phyloP scores from a whole-genome alignment of 1,140 invertebrate genomes.

The Capitella teleta region DNA sequence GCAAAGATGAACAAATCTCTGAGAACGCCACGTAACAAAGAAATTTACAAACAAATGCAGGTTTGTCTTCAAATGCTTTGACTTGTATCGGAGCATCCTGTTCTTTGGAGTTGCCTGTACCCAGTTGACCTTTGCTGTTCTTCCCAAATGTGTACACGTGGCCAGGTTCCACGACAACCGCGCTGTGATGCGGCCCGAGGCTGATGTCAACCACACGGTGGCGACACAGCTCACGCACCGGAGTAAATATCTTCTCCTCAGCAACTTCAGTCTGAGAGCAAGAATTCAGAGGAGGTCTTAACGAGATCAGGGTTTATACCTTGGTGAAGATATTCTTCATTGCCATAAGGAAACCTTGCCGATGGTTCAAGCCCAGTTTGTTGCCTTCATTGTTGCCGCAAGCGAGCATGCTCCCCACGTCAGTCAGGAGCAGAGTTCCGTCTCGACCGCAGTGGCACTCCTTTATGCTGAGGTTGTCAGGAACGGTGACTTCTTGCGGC shows the following conservation, averaged over 20 bases:
- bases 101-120: slow-evolving; percentile 42
- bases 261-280: slow-evolving; percentile 31
- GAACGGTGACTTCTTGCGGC: neutral
- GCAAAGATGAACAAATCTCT: slow-evolving; percentile 13
- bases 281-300: neutral
- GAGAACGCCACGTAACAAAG: neutral
- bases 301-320: slow-evolving; percentile 14
- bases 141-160: slow-evolving; percentile 56
- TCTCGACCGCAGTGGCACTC: slow-evolving; percentile 54
- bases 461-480: slow-evolving; percentile 20
- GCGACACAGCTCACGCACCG: slow-evolving; percentile 36
- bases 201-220: slow-evolving; percentile 45
- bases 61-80: slow-evolving; percentile 45
- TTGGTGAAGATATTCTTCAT: slow-evolving; percentile 42
- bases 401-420: slow-evolving; percentile 52
- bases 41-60: slow-evolving; percentile 44
- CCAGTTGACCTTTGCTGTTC: slow-evolving; percentile 52
- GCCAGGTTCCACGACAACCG: slow-evolving; percentile 55
- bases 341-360: slow-evolving; percentile 44
- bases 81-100: slow-evolving; percentile 45
- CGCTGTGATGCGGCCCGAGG: slow-evolving; percentile 50
- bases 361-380: slow-evolving; percentile 54
- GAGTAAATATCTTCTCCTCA: slow-evolving; percentile 41
- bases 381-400: slow-evolving; percentile 60
- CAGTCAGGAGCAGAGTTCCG: slow-evolving; percentile 54